phyloP scores from a whole-genome alignment of 2,797 vertebrate species.

The Mormyrus proboscirostris region DNA sequence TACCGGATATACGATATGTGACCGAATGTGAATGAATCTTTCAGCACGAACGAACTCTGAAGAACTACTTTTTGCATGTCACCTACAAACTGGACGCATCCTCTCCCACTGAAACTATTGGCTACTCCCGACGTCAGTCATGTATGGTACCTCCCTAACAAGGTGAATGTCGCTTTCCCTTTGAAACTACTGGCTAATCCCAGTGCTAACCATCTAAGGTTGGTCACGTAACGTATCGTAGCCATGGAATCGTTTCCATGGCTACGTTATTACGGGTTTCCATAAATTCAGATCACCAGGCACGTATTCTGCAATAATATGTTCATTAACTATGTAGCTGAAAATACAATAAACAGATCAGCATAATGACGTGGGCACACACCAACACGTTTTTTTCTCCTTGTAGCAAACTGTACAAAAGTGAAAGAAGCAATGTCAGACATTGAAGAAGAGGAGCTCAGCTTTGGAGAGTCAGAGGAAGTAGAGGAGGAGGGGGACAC shows the following conservation, averaged over 20 bases:
- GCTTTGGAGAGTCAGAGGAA: constrained; percentile 32
- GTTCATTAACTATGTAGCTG: neutral
- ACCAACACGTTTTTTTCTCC: neutral
- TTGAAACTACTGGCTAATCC: neutral
- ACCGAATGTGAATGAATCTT: neutral
- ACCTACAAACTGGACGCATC: neutral
- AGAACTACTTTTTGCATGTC: neutral
- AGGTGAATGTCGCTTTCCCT: neutral
- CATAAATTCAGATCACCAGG: neutral
- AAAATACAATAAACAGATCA: neutral
- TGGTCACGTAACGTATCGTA: neutral
- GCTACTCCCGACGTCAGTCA: neutral
- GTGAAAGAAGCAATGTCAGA: constrained; percentile 9
- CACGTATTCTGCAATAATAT: neutral
- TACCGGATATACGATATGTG: neutral
- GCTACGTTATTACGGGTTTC: neutral
- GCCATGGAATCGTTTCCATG: neutral
- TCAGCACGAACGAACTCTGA: neutral
- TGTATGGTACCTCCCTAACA: neutral
- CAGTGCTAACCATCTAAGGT: neutral
- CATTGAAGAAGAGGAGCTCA: constrained; percentile 14
- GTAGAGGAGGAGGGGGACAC: constrained; percentile 22
- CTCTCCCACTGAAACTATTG: neutral
- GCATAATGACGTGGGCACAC: neutral
- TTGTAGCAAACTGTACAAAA: neutral